Conservation (phyloP, 2,797 vertebrate species). For the Rhodeus uyekii region DNA sequence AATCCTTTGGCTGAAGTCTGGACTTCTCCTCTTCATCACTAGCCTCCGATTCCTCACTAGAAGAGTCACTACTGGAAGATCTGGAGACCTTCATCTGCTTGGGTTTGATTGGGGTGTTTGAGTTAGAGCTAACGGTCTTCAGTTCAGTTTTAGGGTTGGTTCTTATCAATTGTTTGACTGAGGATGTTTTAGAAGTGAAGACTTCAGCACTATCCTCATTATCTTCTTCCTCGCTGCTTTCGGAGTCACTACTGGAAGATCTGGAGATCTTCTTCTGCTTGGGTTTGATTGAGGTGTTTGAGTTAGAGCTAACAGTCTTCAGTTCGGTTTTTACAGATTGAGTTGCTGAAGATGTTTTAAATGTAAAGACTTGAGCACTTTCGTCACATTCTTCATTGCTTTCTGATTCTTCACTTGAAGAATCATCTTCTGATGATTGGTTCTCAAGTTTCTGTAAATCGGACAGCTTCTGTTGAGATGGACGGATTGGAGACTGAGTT, state of each 20-base stretch:
- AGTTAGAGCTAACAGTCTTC: background rate
- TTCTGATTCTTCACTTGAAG: slow-evolving; percentile 46
- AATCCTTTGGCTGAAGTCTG: rapidly evolving
- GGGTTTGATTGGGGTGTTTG: background rate
- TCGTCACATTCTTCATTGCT: slow-evolving; percentile 11
- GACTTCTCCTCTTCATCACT: slow-evolving; percentile 3
- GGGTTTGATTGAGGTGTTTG: background rate
- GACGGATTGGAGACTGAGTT: slow-evolving; percentile 5
- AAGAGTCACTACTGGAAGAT: background rate
- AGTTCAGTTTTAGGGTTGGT: background rate
- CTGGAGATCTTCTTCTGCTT: background rate
- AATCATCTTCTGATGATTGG: slow-evolving; percentile 11
- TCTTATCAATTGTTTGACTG: background rate
- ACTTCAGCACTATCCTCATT: background rate
- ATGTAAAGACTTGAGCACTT: background rate
- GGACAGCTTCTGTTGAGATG: slow-evolving; percentile 12
- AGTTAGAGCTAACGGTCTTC: background rate
- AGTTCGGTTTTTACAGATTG: background rate
- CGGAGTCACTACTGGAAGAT: background rate
- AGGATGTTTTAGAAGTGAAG: background rate
- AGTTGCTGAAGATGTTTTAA: background rate
- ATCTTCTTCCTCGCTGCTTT: slow-evolving; percentile 26
- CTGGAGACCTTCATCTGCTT: background rate
- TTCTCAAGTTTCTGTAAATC: background rate
- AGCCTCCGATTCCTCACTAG: slow-evolving; percentile 41